Base-by-base conservation (phyloP, 2,113 vertebrate species). In the Lophius piscatorius region DNA sequence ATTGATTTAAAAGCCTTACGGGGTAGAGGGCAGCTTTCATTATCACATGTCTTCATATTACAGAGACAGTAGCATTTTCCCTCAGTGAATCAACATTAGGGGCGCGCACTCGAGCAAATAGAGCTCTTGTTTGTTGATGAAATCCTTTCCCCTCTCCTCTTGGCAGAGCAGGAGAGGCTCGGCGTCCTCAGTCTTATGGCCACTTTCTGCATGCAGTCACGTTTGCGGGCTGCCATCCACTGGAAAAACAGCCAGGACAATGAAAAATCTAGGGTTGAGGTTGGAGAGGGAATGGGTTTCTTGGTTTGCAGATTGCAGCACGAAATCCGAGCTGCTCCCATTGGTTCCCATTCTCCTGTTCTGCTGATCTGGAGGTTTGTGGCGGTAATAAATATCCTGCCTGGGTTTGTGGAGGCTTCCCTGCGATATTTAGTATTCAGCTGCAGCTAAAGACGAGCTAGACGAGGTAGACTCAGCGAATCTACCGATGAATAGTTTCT, bases 351-450 rank as follows among this genome's bases (percentile, higher is more conserved):
- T n/a, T 52, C 70, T 73, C 33, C 56, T 59, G 41, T 80, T 84
- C 63, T 77, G 88, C 84, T 86, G 81, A 88, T 79, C 69, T 63
- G 65, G 63, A 58, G 22, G 41, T 72, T 77, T 78, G 75, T 57
- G 74, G 76, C 60, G 65, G 67, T 84, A 82, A 84, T 80, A 76
- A 76, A 82, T 74, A 77, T 72, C 60, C 63, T 76, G 55, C 31
- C 58, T 23, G 63, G 57, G 69, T 84, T 52, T 64, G 76, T 46
- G 46, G 40, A 63, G 74, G 40, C 64, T 76, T 79, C 56, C 47
- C 69, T 31, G 26, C 28, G 47, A 60, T 70, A 54, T 33, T 82
- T 51, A 61, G 68, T 80, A 74, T 85, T 78, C 74, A 76, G 36
- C 62, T 63, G 24, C n/a, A 64, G 59, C 52, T 67, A 64, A 28